Percentiles rank a stretch among this genome's conserved stretches.
These are phyloP conservation scores for Anabacerthia variegaticeps DNA, from an alignment of 2,797 vertebrate genomes.

Conservation along the genomic window DNA sequence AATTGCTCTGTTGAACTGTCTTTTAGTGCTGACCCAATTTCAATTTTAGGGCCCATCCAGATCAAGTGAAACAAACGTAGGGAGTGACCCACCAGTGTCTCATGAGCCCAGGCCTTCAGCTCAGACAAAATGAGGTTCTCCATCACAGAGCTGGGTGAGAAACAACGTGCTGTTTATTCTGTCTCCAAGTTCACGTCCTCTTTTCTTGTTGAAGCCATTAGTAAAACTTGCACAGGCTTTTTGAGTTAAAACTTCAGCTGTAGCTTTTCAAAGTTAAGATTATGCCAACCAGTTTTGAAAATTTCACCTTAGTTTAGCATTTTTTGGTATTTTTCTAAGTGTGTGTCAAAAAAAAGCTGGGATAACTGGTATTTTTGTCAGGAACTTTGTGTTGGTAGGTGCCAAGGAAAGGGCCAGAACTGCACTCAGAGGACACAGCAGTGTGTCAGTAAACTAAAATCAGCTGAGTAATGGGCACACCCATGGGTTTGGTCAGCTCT, in stretches of 20 bases:
- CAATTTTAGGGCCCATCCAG: not conserved
- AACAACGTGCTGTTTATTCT: not conserved
- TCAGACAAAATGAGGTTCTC: not conserved
- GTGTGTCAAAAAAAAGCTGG: not conserved
- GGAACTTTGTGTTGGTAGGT: not conserved
- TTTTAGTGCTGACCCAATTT: not conserved
- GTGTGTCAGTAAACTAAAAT: not conserved
- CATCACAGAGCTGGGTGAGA: not conserved
- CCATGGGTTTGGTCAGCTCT: not conserved
- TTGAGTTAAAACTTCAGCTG: not conserved
- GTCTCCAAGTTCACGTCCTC: not conserved
- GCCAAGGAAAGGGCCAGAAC: not conserved
- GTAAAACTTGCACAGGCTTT: not conserved
- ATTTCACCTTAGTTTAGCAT: not conserved
- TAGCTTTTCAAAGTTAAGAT: not conserved
- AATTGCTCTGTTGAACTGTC: not conserved
- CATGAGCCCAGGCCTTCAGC: not conserved
- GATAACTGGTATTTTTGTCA: not conserved
- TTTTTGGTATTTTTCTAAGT: not conserved
- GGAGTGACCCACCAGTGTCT: not conserved
- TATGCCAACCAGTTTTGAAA: not conserved
- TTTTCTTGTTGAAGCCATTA: not conserved
- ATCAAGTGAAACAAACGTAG: rapidly evolving
- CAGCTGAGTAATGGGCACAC: not conserved
- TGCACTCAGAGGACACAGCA: not conserved